A percentile compares a stretch with the other conserved stretches of the same genome.
Evolutionary conservation across 2,888 invertebrate genomes (phyloP).

Genomic region (Diadegma fenestrale): DNA sequence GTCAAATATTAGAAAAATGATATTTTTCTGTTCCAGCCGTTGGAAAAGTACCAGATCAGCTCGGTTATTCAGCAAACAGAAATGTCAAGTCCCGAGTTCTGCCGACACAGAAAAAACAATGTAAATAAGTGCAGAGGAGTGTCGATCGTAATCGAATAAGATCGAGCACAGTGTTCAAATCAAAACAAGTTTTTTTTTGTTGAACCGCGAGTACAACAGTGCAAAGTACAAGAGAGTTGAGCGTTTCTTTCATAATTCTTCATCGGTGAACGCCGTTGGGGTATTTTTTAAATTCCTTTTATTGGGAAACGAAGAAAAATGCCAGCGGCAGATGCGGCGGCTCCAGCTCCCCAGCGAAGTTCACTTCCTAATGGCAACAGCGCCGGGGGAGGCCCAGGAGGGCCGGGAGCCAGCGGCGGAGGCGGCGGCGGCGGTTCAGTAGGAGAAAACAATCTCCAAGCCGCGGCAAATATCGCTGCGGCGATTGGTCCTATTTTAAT

Average conservation of each 20-base stretch:
- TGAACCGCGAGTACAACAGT: neutral
- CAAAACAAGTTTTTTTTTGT: neutral
- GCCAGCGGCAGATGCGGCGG: constrained; percentile 77
- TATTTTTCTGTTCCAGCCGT: constrained; percentile 37
- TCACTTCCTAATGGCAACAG: constrained; percentile 73
- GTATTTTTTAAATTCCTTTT: neutral
- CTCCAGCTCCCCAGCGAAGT: constrained; percentile 75
- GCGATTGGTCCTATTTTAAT: constrained; percentile 74
- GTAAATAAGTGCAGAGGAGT: constrained; percentile 10
- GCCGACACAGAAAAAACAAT: constrained; percentile 17
- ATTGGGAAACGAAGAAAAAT: constrained; percentile 66
- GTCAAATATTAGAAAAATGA: neutral
- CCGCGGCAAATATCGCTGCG: constrained; percentile 67
- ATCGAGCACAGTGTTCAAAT: neutral
- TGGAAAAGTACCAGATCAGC: neutral
- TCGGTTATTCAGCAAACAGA: constrained; percentile 28
- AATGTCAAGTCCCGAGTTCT: constrained; percentile 45
- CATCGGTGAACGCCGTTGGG: neutral
- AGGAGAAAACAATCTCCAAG: constrained; percentile 69
- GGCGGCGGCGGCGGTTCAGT: neutral
- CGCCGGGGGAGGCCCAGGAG: constrained; percentile 15
- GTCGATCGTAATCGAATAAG: constrained; percentile 30
- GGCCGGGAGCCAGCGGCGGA: neutral
- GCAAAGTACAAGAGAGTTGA: neutral
- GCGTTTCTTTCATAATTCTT: constrained; percentile 1